Conservation (phyloP, 2,113 vertebrate species). For the Perca flavescens region DNA sequence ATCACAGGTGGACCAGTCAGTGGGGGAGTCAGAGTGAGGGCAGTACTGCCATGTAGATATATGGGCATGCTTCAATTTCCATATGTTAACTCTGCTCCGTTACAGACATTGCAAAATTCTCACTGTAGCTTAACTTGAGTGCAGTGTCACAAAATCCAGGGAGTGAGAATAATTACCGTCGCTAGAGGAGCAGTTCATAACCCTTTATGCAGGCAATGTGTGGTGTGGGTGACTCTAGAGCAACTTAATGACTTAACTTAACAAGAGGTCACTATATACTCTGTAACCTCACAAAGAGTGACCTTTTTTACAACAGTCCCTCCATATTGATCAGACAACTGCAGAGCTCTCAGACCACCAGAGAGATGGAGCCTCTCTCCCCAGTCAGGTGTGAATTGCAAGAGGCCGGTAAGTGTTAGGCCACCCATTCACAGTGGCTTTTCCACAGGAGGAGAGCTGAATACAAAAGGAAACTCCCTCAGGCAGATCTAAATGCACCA, state of each 20-base stretch:
- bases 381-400: constrained; percentile 51
- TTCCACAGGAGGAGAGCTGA: background rate
- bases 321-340: constrained; percentile 35
- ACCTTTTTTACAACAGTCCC: constrained; percentile 55
- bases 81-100: constrained; percentile 47
- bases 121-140: constrained; percentile 28
- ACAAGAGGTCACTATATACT: constrained; percentile 35
- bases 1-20: constrained; percentile 32
- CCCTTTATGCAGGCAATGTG: constrained; percentile 65
- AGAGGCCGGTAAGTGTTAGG: constrained; percentile 23
- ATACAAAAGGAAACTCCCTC: constrained; percentile 8
- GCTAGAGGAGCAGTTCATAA: constrained; percentile 57
- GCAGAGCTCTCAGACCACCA: constrained; percentile 16
- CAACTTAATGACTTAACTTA: constrained; percentile 59
- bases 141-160: constrained; percentile 36
- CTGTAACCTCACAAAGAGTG: constrained; percentile 25
- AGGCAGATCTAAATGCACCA: constrained; percentile 12
- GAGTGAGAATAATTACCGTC: constrained; percentile 62
- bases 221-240: constrained; percentile 44
- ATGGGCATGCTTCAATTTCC: constrained; percentile 42
- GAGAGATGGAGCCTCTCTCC: constrained; percentile 17
- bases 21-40: constrained; percentile 23
- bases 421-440: constrained; percentile 17
- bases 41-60: constrained; percentile 27
- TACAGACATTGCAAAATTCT: constrained; percentile 42